Conservation (phyloP, 2,888 invertebrate species). For the Brenthis ino region DNA sequence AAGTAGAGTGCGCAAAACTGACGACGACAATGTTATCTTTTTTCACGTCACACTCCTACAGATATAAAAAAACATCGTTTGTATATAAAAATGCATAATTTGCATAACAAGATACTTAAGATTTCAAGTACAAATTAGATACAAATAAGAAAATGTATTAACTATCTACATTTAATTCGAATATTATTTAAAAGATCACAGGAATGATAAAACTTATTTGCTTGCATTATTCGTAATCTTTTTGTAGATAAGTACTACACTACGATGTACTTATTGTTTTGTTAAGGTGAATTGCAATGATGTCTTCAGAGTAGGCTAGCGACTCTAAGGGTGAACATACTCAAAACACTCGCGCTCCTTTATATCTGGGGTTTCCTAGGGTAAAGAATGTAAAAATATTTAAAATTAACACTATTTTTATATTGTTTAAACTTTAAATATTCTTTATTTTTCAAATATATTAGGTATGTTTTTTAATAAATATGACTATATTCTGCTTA, state of each 20-base stretch:
- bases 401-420: not conserved
- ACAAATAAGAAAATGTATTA: too few species aligned
- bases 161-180: too few species aligned
- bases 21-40: slow-evolving; percentile 23
- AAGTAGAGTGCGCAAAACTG: slow-evolving; percentile 33
- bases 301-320: slow-evolving; percentile 61
- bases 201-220: not conserved
- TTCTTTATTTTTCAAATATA: too few species aligned
- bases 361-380: slow-evolving; percentile 51
- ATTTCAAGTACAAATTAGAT: too few species aligned
- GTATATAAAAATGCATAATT: too few species aligned
- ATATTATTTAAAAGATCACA: too few species aligned
- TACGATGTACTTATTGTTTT: slow-evolving; percentile 11
- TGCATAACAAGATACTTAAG: too few species aligned
- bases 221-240: not conserved
- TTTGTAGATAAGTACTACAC: slow-evolving; percentile 4
- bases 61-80: too few species aligned
- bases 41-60: slow-evolving; percentile 3
- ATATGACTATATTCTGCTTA: not conserved
- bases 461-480: not conserved
- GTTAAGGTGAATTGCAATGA: slow-evolving; percentile 48
- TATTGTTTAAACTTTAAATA: not conserved
- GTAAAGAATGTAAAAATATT: slow-evolving; percentile 6
- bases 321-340: slow-evolving; percentile 68
- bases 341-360: slow-evolving; percentile 37